Percentiles rank a stretch among this genome's conserved stretches.
phyloP scores from a whole-genome alignment of 2,797 vertebrate species.

The Liasis olivaceus region DNA sequence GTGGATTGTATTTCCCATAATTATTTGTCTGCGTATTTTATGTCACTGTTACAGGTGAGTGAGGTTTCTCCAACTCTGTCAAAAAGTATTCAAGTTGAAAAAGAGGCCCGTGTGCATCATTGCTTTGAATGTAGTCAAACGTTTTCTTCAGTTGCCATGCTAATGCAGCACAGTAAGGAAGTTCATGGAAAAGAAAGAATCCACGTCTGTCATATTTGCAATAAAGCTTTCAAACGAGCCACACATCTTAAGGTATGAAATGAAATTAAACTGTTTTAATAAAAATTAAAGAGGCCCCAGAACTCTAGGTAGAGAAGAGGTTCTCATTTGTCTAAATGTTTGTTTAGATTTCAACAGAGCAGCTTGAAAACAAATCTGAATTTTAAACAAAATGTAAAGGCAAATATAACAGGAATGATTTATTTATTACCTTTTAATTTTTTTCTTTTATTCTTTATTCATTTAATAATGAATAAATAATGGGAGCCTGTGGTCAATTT shows the following conservation, averaged over 20 bases:
- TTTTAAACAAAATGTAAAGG: not conserved
- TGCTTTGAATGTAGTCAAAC: slow-evolving; percentile 89
- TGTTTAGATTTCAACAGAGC: too few relatives aligned
- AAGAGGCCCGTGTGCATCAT: slow-evolving; percentile 79
- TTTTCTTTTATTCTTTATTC: too few relatives aligned
- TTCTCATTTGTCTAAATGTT: not conserved
- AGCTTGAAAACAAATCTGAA: too few relatives aligned
- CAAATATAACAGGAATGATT: not conserved
- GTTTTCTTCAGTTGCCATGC: slow-evolving; percentile 82
- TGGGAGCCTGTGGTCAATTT: not conserved
- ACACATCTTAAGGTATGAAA: slow-evolving; percentile 92
- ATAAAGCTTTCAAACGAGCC: slow-evolving; percentile 95
- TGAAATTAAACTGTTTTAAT: slow-evolving; percentile 11
- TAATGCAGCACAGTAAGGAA: slow-evolving; percentile 89
- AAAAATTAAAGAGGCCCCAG: not conserved
- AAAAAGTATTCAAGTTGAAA: slow-evolving; percentile 75
- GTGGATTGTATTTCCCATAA: not conserved
- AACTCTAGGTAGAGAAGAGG: not conserved
- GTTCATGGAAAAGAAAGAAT: slow-evolving; percentile 92
- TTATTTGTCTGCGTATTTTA: slow-evolving; percentile 10
- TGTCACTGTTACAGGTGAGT: slow-evolving; percentile 73
- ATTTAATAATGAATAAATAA: not conserved
- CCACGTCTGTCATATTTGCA: slow-evolving; percentile 89
- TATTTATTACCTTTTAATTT: too few relatives aligned
- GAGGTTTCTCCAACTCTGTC: slow-evolving; percentile 74